Percentiles rank a stretch among this genome's conserved stretches.
These are phyloP conservation scores for Erebia aethiops DNA, from an alignment of 2,888 invertebrate genomes.

Conservation along the genomic window DNA sequence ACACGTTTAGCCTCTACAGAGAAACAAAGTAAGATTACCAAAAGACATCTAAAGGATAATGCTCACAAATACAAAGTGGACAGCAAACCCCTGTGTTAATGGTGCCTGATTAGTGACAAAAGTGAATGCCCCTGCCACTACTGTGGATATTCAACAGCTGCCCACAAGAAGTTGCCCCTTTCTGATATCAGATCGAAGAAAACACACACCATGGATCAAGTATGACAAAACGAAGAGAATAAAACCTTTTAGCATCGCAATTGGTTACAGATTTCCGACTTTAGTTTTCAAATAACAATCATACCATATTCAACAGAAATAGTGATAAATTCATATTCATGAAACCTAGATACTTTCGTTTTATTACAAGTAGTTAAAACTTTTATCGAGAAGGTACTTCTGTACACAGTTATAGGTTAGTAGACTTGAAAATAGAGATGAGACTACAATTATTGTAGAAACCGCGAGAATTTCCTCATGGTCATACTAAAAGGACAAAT, in stretches of 20 bases:
- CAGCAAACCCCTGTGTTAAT: not conserved
- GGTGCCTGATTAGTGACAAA: constrained; percentile 1
- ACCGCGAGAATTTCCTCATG: too few relatives aligned
- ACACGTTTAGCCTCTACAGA: not conserved
- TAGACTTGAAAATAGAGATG: too few relatives aligned
- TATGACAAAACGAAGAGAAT: not conserved
- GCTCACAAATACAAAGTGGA: not conserved
- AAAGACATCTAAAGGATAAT: not conserved
- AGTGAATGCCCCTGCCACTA: not conserved
- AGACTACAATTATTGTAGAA: too few relatives aligned
- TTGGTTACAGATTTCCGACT: not conserved
- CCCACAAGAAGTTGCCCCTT: not conserved
- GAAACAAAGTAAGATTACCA: not conserved
- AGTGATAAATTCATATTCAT: too few relatives aligned
- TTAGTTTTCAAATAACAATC: not conserved
- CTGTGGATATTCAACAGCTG: not conserved
- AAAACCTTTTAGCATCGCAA: not conserved
- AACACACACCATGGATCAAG: not conserved
- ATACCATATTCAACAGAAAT: not conserved
- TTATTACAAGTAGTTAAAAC: too few relatives aligned
- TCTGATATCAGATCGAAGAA: not conserved
- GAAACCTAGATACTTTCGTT: too few relatives aligned
- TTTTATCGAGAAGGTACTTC: too few relatives aligned
- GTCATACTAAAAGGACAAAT: too few relatives aligned
- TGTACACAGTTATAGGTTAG: too few relatives aligned